Evolutionary conservation across 2,797 vertebrate species (phyloP), one percentile per base, ranked within the genome.

Genomic region (Naso thynnoides): DNA sequence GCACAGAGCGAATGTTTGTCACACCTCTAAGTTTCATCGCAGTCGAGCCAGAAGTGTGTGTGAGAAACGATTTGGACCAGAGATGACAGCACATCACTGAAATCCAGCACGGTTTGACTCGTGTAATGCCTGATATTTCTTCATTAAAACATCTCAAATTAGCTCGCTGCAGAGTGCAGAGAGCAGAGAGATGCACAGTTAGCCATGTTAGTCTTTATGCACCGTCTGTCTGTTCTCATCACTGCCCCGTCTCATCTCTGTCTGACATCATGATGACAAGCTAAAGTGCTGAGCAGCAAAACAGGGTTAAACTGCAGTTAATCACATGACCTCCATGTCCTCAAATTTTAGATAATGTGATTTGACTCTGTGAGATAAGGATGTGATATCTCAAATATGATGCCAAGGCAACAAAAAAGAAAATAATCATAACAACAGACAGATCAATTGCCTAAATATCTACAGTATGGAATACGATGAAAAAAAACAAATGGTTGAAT

Each of bases 1-100:
- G 56, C 68, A 71, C 80, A 70, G 59, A 41, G 50, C 8, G 6
- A 29, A 26, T 39, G 8, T 53, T 74, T 68, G 68, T 79, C 73
- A 80, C 71, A 72, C 57, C 68, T 80, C 54, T 26, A 23, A 56
- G 42, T 66, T 53, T 55, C 0, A 66, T 62, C 66, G 23, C 38
- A 70, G 21, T 41, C 29, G 4, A 23, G 70, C 48, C 21, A 15
- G 70, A 26, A 33, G 72, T 31, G 47, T 44, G 44, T 0, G 61
- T 19, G 2, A 67, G 33, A 19, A 36, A 15, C 31, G 18, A 1
- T 0, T 0, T 44, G 3, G 29, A n/a, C 7, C 3, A 0, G 13
- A 38, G 18, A 45, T 24, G 15, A 33, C 11, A 19, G 24, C 39
- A 1, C 18, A 8, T 3, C 21, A 5, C 18, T 1, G 0, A 23